Evolutionary conservation across 2,113 vertebrate species (phyloP).

Genomic region (Rallus limicola): DNA sequence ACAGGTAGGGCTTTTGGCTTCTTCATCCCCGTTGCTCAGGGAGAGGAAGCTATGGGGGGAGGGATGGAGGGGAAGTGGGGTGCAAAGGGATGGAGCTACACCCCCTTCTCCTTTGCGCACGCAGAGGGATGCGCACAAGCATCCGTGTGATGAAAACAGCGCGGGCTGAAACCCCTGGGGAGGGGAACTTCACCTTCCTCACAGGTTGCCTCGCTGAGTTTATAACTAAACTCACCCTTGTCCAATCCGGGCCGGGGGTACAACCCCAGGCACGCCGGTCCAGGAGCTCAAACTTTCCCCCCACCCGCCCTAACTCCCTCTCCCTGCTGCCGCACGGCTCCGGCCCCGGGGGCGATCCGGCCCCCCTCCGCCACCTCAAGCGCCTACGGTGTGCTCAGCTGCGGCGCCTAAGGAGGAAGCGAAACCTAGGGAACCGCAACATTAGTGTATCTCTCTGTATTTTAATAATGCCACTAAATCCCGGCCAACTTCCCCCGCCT

Average conservation of each 20-base stretch:
- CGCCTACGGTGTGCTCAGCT: not conserved
- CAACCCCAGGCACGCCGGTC: too few species aligned
- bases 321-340: not conserved
- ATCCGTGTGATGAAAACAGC: not conserved
- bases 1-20: conserved; percentile 91
- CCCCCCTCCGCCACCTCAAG: not conserved
- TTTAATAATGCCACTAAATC: conserved; percentile 54
- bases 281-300: not conserved
- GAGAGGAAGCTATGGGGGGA: not conserved
- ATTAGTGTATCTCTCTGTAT: conserved; percentile 11
- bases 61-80: too few species aligned
- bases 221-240: not conserved
- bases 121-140: not conserved
- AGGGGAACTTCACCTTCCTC: not conserved
- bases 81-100: too few species aligned
- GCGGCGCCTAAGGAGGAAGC: conserved; percentile 20
- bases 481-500: conserved; percentile 28
- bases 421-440: conserved; percentile 55
- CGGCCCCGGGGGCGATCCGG: not conserved
- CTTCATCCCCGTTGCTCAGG: not conserved
- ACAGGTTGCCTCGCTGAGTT: not conserved
- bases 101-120: accelerated
- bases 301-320: not conserved
- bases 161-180: not conserved
- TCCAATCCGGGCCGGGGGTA: not conserved